These are phyloP conservation scores for Actinia equina DNA, from an alignment of 64 coral and sea anemone genomes.

Conservation along the genomic window DNA sequence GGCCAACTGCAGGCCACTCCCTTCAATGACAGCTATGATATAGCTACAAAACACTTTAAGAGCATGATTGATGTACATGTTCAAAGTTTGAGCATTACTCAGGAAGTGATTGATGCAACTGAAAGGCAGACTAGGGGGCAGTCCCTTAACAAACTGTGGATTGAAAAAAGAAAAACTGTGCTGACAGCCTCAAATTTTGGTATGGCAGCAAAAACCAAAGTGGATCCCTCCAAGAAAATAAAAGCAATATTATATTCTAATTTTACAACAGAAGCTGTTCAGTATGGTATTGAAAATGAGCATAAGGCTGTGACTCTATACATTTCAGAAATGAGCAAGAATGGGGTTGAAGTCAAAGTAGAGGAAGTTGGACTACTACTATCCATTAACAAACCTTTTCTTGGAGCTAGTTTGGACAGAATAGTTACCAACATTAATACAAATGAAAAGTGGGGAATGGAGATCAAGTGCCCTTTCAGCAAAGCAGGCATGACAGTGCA, in stretches of 20 bases:
- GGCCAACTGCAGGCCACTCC: conserved; percentile 13
- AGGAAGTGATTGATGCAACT: background rate
- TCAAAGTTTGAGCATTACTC: background rate
- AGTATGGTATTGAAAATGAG: too few species aligned
- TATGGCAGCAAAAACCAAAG: too few species aligned
- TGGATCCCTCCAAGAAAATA: too few species aligned
- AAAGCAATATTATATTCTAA: too few species aligned
- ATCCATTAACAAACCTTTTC: too few species aligned
- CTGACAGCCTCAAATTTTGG: conserved; percentile 68
- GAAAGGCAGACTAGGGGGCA: conserved; percentile 24
- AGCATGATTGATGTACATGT: conserved; percentile 45
- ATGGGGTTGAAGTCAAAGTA: background rate
- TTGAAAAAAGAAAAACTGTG: conserved; percentile 50
- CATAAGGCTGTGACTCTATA: conserved; percentile 2
- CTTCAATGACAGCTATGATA: conserved; percentile 59
- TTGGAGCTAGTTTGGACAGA: too few species aligned
- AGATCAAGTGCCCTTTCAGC: too few species aligned
- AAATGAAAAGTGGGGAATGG: too few species aligned
- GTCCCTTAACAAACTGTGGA: background rate
- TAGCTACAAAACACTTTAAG: conserved; percentile 44
- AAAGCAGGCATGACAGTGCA: too few species aligned
- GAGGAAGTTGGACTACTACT: too few species aligned
- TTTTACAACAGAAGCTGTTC: too few species aligned
- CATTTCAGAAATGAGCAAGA: background rate
- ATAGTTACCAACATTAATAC: too few species aligned